Conservation (phyloP, 2,888 invertebrate genomes). For the Pyrgus malvae region DNA sequence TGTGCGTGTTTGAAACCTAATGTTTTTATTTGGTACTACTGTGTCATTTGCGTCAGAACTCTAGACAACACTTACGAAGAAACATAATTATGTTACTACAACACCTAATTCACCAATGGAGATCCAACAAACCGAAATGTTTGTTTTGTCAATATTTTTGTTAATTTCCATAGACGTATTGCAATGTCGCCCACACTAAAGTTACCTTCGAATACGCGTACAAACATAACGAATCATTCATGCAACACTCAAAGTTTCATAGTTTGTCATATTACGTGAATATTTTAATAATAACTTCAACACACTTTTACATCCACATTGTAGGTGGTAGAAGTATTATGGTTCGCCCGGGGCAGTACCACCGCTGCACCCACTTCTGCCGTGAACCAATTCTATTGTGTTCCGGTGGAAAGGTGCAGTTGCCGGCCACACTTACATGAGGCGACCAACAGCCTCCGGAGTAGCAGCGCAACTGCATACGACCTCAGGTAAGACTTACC, state of each 20-base stretch:
- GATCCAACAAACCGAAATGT: slow-evolving; percentile 15
- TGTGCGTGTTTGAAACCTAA: slow-evolving; percentile 6
- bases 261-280: no score
- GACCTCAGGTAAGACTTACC: no score
- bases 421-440: no score
- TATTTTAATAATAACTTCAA: no score
- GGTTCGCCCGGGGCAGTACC: no score
- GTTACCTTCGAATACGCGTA: not conserved
- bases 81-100: not conserved
- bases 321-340: no score
- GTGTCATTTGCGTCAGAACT: slow-evolving; percentile 48
- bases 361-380: no score
- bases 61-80: not conserved
- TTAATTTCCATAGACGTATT: slow-evolving; percentile 28
- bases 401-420: no score
- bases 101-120: slow-evolving; percentile 1
- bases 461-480: no score
- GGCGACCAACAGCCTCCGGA: no score
- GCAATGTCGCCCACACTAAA: not conserved
- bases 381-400: no score
- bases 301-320: not conserved
- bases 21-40: slow-evolving; percentile 33
- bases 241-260: no score
- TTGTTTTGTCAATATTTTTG: slow-evolving; percentile 29
- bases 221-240: not conserved